A percentile compares a stretch with the other conserved stretches of the same genome.
phyloP scores from a whole-genome alignment of 2,888 invertebrate genomes.

The Xestobium rufovillosum region DNA sequence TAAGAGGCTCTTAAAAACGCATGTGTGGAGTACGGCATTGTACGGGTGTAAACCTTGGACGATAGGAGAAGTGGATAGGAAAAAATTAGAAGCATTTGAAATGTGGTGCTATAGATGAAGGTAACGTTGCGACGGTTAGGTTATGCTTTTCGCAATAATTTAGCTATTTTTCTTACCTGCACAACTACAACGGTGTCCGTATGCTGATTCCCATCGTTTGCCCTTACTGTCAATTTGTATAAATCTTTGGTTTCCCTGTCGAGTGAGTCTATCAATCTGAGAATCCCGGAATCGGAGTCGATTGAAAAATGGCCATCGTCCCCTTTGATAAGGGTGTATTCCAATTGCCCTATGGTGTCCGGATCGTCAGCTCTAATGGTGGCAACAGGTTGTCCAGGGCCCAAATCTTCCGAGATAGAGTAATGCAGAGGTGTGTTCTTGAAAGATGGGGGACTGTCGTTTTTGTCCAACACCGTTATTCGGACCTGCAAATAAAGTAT shows the following conservation, averaged over 20 bases:
- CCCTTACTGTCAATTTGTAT: constrained; percentile 74
- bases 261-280: constrained; percentile 69
- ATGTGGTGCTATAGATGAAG: too few relatives aligned
- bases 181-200: constrained; percentile 71
- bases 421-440: constrained; percentile 64
- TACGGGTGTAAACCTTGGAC: too few relatives aligned
- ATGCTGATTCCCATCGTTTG: constrained; percentile 82
- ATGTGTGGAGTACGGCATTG: too few relatives aligned
- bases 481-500: constrained; percentile 67
- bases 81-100: too few relatives aligned
- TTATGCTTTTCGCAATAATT: too few relatives aligned
- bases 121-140: too few relatives aligned
- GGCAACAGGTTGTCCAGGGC: constrained; percentile 71
- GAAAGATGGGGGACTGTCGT: constrained; percentile 91
- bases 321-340: constrained; percentile 63
- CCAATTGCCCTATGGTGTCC: constrained; percentile 71
- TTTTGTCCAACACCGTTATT: constrained; percentile 80
- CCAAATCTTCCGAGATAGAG: constrained; percentile 77
- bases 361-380: constrained; percentile 76
- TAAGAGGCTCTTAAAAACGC: too few relatives aligned
- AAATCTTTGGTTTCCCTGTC: constrained; percentile 75
- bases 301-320: constrained; percentile 63
- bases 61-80: too few relatives aligned
- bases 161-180: too few relatives aligned
- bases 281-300: constrained; percentile 62